Evolutionary conservation across 2,888 invertebrate species (phyloP), one percentile per base, ranked within the genome.

Genomic region (Caenorhabditis afra): DNA sequence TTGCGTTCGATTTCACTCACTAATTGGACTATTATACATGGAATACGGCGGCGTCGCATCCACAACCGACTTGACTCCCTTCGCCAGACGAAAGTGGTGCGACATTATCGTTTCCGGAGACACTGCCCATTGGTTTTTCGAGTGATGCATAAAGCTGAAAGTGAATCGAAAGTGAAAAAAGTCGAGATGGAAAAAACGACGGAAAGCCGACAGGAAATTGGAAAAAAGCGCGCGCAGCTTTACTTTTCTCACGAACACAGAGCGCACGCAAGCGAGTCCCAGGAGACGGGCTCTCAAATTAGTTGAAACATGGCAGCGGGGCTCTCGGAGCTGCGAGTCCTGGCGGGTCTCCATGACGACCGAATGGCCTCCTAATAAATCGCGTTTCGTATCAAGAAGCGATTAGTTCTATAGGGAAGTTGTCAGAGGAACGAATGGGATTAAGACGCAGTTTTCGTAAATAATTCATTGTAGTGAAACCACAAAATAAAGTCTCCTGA

Each of bases 1-100:
- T 62, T 18, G 5, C 18, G 47, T 39, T 50, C 37, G 22, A 29
- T 39, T 41, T 18, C 18, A 71, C 76, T 70, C 18, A 84, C 84
- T 84, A 50, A 80, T 84, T 20, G 84, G 84, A 74, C 84, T 84
- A 59, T 84, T 82, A 55, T 81, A 84, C 84, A 84, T 84, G n/a
- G 84, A 84, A 66, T 74, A 67, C 4, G 84, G 84, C 1, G 84
- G 81, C 18, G 70, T 71, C n/a, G 62, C 55, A 55, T 84, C 81
- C 5, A 84, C 68, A 4, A 81, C 79, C 41, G 68, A 64, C 49
- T 67, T 68, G n/a, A 83, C 52, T 14, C 83, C 83, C 44, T 70
- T 75, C 11, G 81, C 77, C 47, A 84, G 50, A n/a, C 79, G 76
- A 73, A 76, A 84, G 58, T 84, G 84, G 61, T 84, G 84, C 16